Evolutionary conservation across 2,797 vertebrate genomes (phyloP).

Genomic region (Cyprinella venusta): DNA sequence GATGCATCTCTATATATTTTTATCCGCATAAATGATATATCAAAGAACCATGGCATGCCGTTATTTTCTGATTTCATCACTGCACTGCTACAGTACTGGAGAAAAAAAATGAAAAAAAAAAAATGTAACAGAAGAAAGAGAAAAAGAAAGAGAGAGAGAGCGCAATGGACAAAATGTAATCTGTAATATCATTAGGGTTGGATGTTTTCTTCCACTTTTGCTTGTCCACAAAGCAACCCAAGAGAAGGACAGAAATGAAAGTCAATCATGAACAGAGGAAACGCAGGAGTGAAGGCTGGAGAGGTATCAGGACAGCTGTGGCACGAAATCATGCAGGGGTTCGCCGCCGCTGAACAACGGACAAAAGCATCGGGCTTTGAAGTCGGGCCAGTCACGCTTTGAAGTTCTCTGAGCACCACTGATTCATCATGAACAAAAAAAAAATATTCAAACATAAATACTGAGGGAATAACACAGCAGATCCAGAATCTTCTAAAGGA

Average conservation of each 20-base stretch:
- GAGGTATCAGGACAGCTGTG: slow-evolving; percentile 50
- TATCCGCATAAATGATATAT: background rate
- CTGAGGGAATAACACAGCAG: slow-evolving; percentile 24
- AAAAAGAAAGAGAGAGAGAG: background rate
- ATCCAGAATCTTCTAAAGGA: slow-evolving; percentile 29
- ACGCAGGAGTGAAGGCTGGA: slow-evolving; percentile 24
- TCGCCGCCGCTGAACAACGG: slow-evolving; percentile 39
- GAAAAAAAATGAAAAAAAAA: background rate
- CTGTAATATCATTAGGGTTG: slow-evolving; percentile 20
- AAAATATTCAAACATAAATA: slow-evolving; percentile 27
- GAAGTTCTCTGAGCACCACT: slow-evolving; percentile 36
- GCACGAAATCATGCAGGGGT: slow-evolving; percentile 32
- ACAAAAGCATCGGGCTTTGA: slow-evolving; percentile 49
- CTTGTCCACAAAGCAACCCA: slow-evolving; percentile 24
- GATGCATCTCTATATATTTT: background rate
- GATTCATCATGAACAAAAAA: slow-evolving; percentile 27
- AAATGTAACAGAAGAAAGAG: background rate
- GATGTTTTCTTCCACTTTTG: slow-evolving; percentile 18
- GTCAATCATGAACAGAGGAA: slow-evolving; percentile 41
- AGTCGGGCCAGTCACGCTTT: slow-evolving; percentile 50
- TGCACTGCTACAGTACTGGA: background rate
- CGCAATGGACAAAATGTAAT: background rate
- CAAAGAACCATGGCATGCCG: background rate
- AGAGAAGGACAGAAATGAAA: slow-evolving; percentile 48
- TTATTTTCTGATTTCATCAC: background rate